Evolutionary conservation across 2,888 invertebrate genomes (phyloP).

Genomic region (Rhyacophila evoluta): DNA sequence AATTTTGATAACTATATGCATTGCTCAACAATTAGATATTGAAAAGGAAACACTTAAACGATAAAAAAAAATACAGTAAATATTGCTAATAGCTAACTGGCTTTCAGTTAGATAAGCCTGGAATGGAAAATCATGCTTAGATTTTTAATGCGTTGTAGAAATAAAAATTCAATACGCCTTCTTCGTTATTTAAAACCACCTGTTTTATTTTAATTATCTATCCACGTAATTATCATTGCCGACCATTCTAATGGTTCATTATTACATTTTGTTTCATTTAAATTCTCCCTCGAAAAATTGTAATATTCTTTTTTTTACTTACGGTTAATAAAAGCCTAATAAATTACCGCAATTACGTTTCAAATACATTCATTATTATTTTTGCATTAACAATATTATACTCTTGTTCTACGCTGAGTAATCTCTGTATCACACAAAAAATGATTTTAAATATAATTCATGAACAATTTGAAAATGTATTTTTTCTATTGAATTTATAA

Average conservation of each 20-base stretch:
- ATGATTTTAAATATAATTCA: too few species aligned
- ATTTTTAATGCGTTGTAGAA: not conserved
- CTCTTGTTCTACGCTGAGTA: too few species aligned
- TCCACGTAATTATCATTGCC: not conserved
- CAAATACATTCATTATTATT: not conserved
- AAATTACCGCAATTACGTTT: not conserved
- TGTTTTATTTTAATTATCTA: conserved; percentile 5
- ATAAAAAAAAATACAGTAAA: too few species aligned
- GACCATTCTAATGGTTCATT: not conserved
- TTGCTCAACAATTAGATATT: too few species aligned
- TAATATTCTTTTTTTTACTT: not conserved
- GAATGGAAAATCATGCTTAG: not conserved
- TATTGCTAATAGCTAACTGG: too few species aligned
- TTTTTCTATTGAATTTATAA: too few species aligned
- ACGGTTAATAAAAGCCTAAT: not conserved
- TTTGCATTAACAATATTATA: not conserved
- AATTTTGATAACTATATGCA: too few species aligned
- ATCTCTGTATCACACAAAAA: too few species aligned
- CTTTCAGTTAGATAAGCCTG: too few species aligned
- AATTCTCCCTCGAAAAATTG: not conserved
- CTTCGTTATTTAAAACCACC: not conserved
- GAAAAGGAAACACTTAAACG: too few species aligned
- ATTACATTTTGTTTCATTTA: not conserved
- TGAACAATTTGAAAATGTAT: too few species aligned
- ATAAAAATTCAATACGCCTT: conserved; percentile 8